Base-by-base conservation (phyloP, 2,888 invertebrate genomes). In the Sminthurinus aureus region DNA sequence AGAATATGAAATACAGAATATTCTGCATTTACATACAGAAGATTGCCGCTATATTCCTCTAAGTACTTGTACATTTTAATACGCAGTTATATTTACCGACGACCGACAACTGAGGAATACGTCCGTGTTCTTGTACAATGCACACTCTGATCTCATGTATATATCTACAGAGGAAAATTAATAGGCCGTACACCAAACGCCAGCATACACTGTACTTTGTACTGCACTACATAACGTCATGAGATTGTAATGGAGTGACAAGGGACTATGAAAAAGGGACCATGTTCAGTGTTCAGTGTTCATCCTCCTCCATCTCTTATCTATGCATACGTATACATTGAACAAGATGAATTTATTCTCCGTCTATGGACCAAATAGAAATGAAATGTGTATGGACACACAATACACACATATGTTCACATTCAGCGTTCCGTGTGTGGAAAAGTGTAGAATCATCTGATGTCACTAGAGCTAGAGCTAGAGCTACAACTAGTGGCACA, bases 391-490 rank as follows among this genome's bases (percentile, higher is more conserved):
- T 58, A 58, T 18, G 58, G 15, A 18, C n/a, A n/a, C 67, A 20
- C 15, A 13, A 64, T 64, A n/a, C 67, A n/a, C 67, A n/a, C 22
- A 11, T n/a, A 20, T n/a, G 67, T n/a, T 22, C 64, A 64, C 13
- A 64, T 18, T n/a, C 67, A 67, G 66, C 15, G 66, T n/a, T 58
- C 58, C 58, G 20, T 3, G 20, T 3, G 67, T 50, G 9, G 9
- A 18, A 76, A 76, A 51, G 52, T 58, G 51, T 51, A 76, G 76
- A 50, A 76, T 76, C 76, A 76, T 76, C 76, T 76, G 76, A 76
- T 76, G 76, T 38, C 38, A 38, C 38, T 38, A 38, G 38, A 38
- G 6, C 38, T 38, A 9, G 8, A 20, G 20, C 67, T 4, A 67
- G 6, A 20, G 6, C 67, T 18, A 67, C 15, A 20, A 67, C n/a